Evolutionary conservation across 1,140 invertebrate species (phyloP).

Genomic region (Ceratina japonica): DNA sequence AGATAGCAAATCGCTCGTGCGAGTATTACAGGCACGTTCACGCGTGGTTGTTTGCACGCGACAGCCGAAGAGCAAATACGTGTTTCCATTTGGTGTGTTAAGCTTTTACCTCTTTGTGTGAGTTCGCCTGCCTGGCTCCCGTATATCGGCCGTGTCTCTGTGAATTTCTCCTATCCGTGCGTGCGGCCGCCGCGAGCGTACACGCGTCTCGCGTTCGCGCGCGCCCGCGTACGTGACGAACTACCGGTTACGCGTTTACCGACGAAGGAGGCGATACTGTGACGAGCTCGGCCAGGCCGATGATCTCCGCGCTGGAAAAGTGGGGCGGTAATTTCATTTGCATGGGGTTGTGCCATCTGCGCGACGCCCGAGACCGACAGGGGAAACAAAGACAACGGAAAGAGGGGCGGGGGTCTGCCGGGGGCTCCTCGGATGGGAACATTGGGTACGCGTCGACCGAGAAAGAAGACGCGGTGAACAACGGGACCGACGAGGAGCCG

Average conservation of each 20-base stretch:
- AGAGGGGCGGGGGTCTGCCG: neutral
- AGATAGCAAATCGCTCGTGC: slow-evolving; percentile 45
- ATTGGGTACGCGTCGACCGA: slow-evolving; percentile 6
- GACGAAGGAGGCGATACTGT: slow-evolving; percentile 27
- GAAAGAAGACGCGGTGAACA: neutral
- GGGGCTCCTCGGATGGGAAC: neutral
- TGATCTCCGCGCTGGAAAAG: slow-evolving; percentile 46
- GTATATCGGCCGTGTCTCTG: neutral
- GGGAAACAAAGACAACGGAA: neutral
- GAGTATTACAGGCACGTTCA: slow-evolving; percentile 54
- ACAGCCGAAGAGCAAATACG: slow-evolving; percentile 68
- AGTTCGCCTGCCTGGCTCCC: neutral
- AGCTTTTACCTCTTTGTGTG: slow-evolving; percentile 51
- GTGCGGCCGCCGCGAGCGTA: neutral
- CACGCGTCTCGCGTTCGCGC: neutral
- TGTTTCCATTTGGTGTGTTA: slow-evolving; percentile 64
- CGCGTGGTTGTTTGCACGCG: slow-evolving; percentile 52
- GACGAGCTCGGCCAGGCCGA: slow-evolving; percentile 37
- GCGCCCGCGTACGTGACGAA: slow-evolving; percentile 29
- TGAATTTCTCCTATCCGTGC: slow-evolving; percentile 17
- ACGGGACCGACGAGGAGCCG: slow-evolving; percentile 25
- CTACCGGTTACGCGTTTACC: neutral
- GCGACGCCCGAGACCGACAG: neutral
- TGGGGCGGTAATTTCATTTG: slow-evolving; percentile 62
- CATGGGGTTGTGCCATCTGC: slow-evolving; percentile 35